Percentiles rank a stretch among this genome's conserved stretches.
Evolutionary conservation across 1,140 invertebrate genomes (phyloP).

Genomic region (Platyura marginata): DNA sequence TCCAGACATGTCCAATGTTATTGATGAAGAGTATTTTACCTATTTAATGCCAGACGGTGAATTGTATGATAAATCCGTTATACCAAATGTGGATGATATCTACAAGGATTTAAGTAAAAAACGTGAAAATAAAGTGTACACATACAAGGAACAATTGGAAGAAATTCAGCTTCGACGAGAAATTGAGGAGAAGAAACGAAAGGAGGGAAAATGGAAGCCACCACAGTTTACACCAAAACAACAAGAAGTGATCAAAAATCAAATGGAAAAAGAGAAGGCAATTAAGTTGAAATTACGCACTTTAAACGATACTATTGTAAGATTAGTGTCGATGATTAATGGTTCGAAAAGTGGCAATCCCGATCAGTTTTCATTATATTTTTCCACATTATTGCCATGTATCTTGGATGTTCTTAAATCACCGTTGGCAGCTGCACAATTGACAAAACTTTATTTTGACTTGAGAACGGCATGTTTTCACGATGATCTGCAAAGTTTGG

Average conservation of each 20-base stretch:
- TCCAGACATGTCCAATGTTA: constrained; percentile 49
- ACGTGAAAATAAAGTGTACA: constrained; percentile 91
- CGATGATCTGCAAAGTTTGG: constrained; percentile 27
- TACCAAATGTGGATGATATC: constrained; percentile 56
- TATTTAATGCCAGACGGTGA: constrained; percentile 77
- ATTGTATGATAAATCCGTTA: constrained; percentile 76
- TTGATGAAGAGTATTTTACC: constrained; percentile 74
- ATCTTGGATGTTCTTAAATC: constrained; percentile 44
- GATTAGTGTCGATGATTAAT: constrained; percentile 40
- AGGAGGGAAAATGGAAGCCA: constrained; percentile 63
- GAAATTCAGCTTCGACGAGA: constrained; percentile 82
- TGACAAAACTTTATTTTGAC: constrained; percentile 38
- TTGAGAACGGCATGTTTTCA: constrained; percentile 33
- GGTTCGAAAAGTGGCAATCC: constrained; percentile 40
- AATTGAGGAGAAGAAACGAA: constrained; percentile 73
- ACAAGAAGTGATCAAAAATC: constrained; percentile 74
- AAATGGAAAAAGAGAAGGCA: constrained; percentile 67
- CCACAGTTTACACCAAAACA: constrained; percentile 71
- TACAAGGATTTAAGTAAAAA: constrained; percentile 52
- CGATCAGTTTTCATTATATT: constrained; percentile 36
- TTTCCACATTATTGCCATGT: constrained; percentile 37
- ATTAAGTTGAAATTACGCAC: constrained; percentile 36
- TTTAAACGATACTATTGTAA: constrained; percentile 39
- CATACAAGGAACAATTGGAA: constrained; percentile 91
- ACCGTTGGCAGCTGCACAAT: constrained; percentile 44